Conservation (phyloP, 2,113 vertebrate species). For the Leptobrachium ailaonicum region DNA sequence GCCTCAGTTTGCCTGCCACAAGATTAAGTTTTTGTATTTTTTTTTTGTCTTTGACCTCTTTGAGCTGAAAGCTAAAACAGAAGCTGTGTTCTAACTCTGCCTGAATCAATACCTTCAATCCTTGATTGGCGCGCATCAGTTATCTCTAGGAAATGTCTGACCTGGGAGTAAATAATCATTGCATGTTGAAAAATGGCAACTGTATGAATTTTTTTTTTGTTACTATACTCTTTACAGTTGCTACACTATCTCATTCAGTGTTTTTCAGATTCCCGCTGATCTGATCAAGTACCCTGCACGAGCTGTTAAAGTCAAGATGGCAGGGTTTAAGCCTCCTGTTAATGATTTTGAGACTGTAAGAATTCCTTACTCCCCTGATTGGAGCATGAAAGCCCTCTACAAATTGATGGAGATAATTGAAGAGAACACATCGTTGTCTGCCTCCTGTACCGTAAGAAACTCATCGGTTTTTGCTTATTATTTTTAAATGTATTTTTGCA, state of each 20-base stretch:
- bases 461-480: not conserved
- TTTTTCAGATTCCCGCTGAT: constrained; percentile 75
- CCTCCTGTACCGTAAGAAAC: constrained; percentile 59
- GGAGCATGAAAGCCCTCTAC: constrained; percentile 81
- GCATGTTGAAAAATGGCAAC: no score
- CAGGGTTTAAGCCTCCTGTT: constrained; percentile 78
- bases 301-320: constrained; percentile 73
- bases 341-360: constrained; percentile 52
- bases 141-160: no score
- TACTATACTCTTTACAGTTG: not conserved
- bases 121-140: no score
- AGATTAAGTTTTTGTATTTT: no score
- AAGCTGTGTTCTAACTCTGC: no score
- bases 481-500: not conserved
- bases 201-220: not conserved
- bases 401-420: constrained; percentile 79
- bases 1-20: no score
- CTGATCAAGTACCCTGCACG: constrained; percentile 75
- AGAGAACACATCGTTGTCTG: constrained; percentile 66
- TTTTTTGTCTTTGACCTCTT: no score
- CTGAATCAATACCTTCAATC: no score
- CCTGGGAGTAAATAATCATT: no score
- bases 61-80: no score
- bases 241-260: constrained; percentile 62
- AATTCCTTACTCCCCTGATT: constrained; percentile 81